These are phyloP conservation scores for Alouatta palliata DNA, from an alignment of 2,113 vertebrate genomes.

Conservation along the genomic window DNA sequence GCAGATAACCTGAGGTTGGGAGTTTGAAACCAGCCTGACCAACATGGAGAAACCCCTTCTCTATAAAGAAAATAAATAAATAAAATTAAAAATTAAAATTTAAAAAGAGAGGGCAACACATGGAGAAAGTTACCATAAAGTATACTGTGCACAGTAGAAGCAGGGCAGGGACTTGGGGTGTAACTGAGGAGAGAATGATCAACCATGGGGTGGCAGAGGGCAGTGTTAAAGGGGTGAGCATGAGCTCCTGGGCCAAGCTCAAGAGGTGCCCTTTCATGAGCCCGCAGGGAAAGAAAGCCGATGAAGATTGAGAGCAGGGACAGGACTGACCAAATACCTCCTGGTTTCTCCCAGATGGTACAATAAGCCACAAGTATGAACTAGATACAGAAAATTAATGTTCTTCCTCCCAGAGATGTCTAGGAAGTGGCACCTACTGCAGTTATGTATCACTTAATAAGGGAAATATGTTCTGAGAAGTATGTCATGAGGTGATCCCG, in stretches of 20 bases:
- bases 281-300: not conserved
- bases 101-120: not conserved
- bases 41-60: too few relatives aligned
- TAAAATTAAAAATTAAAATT: too few relatives aligned
- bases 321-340: not conserved
- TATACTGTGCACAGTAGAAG: not conserved
- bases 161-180: not conserved
- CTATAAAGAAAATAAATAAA: too few relatives aligned
- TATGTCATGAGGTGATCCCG: not conserved
- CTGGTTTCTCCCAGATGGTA: not conserved
- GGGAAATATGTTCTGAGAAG: not conserved
- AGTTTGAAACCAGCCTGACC: too few relatives aligned
- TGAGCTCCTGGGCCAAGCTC: not conserved
- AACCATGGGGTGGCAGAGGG: not conserved
- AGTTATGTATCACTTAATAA: not conserved
- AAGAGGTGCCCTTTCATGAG: not conserved
- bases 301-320: not conserved
- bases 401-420: not conserved
- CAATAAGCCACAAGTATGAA: not conserved
- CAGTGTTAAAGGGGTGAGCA: not conserved
- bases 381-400: not conserved
- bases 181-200: not conserved
- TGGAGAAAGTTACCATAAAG: not conserved
- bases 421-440: not conserved
- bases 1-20: too few relatives aligned